phyloP scores from a whole-genome alignment of 2,888 invertebrate species.

The Plebejus melissa region DNA sequence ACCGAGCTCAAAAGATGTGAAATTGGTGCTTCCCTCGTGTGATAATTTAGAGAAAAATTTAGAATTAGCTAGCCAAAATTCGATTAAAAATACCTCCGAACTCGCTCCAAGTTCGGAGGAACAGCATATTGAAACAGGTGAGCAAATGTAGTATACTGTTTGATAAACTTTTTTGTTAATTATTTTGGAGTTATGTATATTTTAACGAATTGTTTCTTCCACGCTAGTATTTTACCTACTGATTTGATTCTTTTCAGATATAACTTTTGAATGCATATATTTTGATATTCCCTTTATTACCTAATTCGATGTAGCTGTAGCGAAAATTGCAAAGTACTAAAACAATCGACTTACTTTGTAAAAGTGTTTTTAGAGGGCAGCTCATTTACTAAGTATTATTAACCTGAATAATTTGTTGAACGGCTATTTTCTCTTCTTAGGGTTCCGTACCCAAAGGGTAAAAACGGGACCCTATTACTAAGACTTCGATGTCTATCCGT shows the following conservation, averaged over 20 bases:
- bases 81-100: constrained; percentile 39
- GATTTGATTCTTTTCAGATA: too few species aligned
- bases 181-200: neutral
- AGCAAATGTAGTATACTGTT: constrained; percentile 29
- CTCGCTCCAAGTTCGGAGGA: neutral
- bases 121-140: constrained; percentile 28
- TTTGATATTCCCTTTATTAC: too few species aligned
- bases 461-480: too few species aligned
- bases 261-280: too few species aligned
- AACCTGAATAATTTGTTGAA: too few species aligned
- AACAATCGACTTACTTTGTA: too few species aligned
- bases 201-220: neutral
- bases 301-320: too few species aligned
- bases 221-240: neutral
- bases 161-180: neutral
- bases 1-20: constrained; percentile 43
- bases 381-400: too few species aligned
- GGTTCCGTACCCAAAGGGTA: too few species aligned
- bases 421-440: neutral
- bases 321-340: too few species aligned
- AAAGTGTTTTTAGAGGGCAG: too few species aligned
- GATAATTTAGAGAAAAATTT: constrained; percentile 59
- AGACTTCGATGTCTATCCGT: too few species aligned
- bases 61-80: constrained; percentile 60
- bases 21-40: constrained; percentile 62